These are phyloP conservation scores for Drosophila mulleri DNA, from an alignment of 2,888 invertebrate genomes.

Conservation along the genomic window DNA sequence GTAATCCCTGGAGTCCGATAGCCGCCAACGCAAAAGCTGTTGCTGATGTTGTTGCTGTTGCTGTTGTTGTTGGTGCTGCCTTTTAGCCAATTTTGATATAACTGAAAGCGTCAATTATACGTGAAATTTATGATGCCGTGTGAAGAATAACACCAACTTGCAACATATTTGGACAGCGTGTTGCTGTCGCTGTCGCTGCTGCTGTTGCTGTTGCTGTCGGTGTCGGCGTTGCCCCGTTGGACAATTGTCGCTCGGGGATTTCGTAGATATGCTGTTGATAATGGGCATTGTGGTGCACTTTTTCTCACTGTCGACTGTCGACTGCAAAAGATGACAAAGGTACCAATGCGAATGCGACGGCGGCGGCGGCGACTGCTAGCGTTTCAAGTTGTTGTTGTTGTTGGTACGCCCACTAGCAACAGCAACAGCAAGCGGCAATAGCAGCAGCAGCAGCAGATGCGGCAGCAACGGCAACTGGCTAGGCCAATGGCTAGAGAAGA, in stretches of 20 bases:
- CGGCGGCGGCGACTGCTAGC: slow-evolving; percentile 45
- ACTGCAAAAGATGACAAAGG: slow-evolving; percentile 76
- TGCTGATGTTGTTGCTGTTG: slow-evolving; percentile 27
- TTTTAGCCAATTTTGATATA: slow-evolving; percentile 82
- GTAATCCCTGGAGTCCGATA: slow-evolving; percentile 69
- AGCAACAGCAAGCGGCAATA: slow-evolving; percentile 11
- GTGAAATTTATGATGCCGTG: slow-evolving; percentile 84
- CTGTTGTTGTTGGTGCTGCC: slow-evolving; percentile 43
- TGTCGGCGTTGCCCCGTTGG: slow-evolving; percentile 32
- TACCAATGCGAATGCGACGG: slow-evolving; percentile 27
- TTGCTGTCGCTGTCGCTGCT: slow-evolving; percentile 27
- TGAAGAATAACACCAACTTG: slow-evolving; percentile 83
- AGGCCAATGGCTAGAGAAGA: slow-evolving; percentile 69
- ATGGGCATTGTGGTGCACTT: slow-evolving; percentile 77
- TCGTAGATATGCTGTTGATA: slow-evolving; percentile 73
- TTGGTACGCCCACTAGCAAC: slow-evolving; percentile 50
- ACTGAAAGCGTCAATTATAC: slow-evolving; percentile 84
- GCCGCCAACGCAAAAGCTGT: slow-evolving; percentile 72
- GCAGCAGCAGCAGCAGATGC: slow-evolving; percentile 11
- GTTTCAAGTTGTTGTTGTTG: slow-evolving; percentile 45
- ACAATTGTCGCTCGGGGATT: slow-evolving; percentile 72
- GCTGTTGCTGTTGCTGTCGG: slow-evolving; percentile 23
- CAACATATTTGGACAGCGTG: slow-evolving; percentile 79
- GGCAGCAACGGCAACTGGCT: slow-evolving; percentile 24
- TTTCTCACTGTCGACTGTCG: slow-evolving; percentile 40